Evolutionary conservation across 2,888 invertebrate species (phyloP).

Genomic region (Lamproptera curius): DNA sequence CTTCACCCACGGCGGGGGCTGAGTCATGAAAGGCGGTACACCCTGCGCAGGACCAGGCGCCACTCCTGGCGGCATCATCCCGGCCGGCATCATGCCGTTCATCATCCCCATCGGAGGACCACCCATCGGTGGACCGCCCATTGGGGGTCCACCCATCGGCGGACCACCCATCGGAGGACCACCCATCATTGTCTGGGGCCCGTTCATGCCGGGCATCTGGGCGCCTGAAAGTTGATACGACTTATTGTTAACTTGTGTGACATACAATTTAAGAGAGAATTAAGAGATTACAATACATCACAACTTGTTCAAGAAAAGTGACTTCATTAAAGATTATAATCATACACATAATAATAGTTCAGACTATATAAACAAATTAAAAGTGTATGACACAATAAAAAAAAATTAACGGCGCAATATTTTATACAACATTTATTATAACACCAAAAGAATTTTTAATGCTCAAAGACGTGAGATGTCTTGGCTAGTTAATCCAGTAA

Average conservation of each 20-base stretch:
- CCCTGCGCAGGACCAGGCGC: constrained; percentile 31
- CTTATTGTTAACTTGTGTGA: too few relatives aligned
- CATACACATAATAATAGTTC: too few relatives aligned
- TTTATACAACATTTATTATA: too few relatives aligned
- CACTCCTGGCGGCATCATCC: constrained; percentile 46
- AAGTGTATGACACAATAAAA: too few relatives aligned
- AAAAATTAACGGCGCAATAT: too few relatives aligned
- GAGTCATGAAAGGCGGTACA: constrained; percentile 54
- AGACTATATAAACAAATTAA: too few relatives aligned
- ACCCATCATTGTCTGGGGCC: constrained; percentile 34
- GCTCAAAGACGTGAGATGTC: too few relatives aligned
- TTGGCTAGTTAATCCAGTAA: too few relatives aligned
- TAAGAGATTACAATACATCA: too few relatives aligned
- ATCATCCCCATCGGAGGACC: constrained; percentile 42
- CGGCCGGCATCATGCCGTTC: constrained; percentile 47
- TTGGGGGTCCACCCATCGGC: constrained; percentile 39
- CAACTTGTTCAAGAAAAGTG: too few relatives aligned
- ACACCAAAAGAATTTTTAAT: too few relatives aligned
- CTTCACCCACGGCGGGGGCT: constrained; percentile 64
- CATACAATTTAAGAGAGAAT: not conserved
- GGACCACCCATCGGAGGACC: constrained; percentile 38
- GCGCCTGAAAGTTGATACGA: constrained; percentile 20
- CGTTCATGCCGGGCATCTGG: constrained; percentile 32
- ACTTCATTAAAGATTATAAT: too few relatives aligned
- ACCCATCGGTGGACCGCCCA: constrained; percentile 41